phyloP scores from a whole-genome alignment of 1,140 invertebrate species.

The Eumeta japonica region DNA sequence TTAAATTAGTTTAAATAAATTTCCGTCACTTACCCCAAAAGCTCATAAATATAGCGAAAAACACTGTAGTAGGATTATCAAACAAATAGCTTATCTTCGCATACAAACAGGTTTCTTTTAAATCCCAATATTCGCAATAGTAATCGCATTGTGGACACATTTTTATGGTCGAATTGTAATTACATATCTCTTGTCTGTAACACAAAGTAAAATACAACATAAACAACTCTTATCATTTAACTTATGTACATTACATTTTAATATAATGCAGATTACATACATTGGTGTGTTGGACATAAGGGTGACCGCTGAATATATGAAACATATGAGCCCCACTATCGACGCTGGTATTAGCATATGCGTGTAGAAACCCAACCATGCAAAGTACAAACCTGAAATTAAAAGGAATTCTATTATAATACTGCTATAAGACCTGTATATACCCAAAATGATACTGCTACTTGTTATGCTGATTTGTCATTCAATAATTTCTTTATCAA shows the following conservation, averaged over 20 bases:
- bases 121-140: constrained; percentile 84
- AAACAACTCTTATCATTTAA: too few relatives aligned
- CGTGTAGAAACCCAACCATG: constrained; percentile 97
- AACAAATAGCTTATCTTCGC: constrained; percentile 90
- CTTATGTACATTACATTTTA: too few relatives aligned
- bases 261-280: constrained; percentile 54
- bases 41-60: constrained; percentile 96
- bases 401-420: constrained; percentile 28
- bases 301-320: constrained; percentile 77
- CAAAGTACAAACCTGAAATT: constrained; percentile 78
- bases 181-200: constrained; percentile 81
- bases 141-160: constrained; percentile 88
- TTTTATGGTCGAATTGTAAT: constrained; percentile 49
- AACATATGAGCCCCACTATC: constrained; percentile 77
- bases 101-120: constrained; percentile 84
- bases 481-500: not conserved
- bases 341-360: constrained; percentile 87
- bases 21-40: constrained; percentile 90
- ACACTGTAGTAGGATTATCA: constrained; percentile 90
- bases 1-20: constrained; percentile 2
- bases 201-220: constrained; percentile 9
- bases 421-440: not conserved
- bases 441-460: not conserved
- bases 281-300: constrained; percentile 71
- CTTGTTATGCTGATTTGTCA: not conserved